phyloP scores from a whole-genome alignment of 2,113 vertebrate species.

The Mungos mungo region DNA sequence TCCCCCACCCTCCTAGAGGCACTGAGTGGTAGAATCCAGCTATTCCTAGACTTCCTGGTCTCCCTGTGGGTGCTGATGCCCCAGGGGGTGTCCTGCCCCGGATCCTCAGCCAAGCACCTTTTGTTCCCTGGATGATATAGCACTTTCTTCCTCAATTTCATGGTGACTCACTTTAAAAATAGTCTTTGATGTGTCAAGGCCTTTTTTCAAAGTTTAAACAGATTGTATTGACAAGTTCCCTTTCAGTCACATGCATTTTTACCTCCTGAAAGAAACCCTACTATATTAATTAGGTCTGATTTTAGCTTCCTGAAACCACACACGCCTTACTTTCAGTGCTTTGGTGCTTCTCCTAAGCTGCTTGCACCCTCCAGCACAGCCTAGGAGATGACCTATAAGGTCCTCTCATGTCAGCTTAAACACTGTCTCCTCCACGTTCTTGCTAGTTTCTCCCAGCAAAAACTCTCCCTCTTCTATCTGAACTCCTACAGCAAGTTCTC shows the following conservation, averaged over 20 bases:
- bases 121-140: slow-evolving; percentile 71
- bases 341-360: background rate
- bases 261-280: slow-evolving; percentile 57
- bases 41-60: slow-evolving; percentile 49
- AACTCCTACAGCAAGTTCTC: background rate
- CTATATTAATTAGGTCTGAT: slow-evolving; percentile 47
- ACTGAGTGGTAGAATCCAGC: background rate
- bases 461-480: background rate
- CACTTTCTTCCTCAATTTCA: slow-evolving; percentile 65
- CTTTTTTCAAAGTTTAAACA: slow-evolving; percentile 51
- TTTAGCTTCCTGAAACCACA: slow-evolving; percentile 63
- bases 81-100: background rate
- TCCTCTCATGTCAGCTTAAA: background rate
- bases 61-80: background rate
- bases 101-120: slow-evolving; percentile 58
- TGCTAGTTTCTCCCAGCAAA: background rate
- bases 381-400: background rate
- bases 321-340: background rate
- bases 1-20: background rate
- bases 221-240: slow-evolving; percentile 56
- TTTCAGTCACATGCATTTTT: slow-evolving; percentile 66
- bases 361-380: background rate
- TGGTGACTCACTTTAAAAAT: slow-evolving; percentile 74
- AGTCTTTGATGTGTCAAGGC: slow-evolving; percentile 70
- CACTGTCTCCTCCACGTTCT: background rate